These are phyloP conservation scores for Hemiprocne comata DNA, from an alignment of 2,113 vertebrate genomes.

Conservation along the genomic window DNA sequence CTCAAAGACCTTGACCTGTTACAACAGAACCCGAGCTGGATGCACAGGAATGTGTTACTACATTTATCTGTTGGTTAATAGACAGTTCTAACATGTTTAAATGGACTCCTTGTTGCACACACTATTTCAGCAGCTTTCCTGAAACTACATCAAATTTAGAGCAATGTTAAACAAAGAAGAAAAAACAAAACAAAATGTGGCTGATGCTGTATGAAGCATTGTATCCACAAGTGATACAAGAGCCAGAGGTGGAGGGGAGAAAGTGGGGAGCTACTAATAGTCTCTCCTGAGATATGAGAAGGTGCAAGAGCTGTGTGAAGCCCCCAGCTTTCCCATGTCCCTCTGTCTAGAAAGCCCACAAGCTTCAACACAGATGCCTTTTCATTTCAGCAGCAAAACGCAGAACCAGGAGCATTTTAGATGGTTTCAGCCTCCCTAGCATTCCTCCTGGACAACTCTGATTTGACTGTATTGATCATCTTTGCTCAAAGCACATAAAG, in stretches of 20 bases:
- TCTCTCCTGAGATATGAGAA: not conserved
- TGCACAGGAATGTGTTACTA: not conserved
- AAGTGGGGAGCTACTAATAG: not conserved
- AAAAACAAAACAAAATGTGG: rapidly evolving
- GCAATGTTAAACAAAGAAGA: not conserved
- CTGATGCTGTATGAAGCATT: not conserved
- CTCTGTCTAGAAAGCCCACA: not conserved
- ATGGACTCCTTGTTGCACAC: not conserved
- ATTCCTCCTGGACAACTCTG: not conserved
- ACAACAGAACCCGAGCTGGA: not conserved
- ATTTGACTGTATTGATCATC: conserved; percentile 2
- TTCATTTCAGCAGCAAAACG: not conserved
- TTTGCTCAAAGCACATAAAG: not conserved
- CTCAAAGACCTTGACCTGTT: not conserved
- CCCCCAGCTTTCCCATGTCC: not conserved
- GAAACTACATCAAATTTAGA: not conserved
- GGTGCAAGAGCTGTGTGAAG: not conserved
- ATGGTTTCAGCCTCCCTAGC: not conserved
- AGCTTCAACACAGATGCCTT: not conserved
- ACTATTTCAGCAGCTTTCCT: not conserved
- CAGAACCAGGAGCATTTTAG: not conserved
- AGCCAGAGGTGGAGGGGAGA: not conserved
- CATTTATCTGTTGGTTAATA: not conserved
- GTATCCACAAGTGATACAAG: not conserved
- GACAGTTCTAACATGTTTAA: not conserved